These are phyloP conservation scores for Phylloscopus trochilus DNA, from an alignment of 2,113 vertebrate genomes.

Conservation along the genomic window DNA sequence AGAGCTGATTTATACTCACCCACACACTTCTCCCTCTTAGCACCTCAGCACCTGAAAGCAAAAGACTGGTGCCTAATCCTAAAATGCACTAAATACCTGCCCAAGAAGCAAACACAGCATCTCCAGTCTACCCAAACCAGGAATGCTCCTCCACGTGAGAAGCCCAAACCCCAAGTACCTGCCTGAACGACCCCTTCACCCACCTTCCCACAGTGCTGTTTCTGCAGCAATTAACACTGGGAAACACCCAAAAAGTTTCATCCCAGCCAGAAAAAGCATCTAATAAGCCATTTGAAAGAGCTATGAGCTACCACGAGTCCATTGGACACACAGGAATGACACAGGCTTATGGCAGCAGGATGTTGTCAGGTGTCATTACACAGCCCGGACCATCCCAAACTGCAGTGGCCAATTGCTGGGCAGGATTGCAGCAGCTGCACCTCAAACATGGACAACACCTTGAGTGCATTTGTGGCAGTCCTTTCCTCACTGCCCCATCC, in stretches of 20 bases:
- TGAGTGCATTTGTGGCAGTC: rapidly evolving
- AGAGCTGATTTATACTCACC: conserved; percentile 9
- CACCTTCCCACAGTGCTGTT: not conserved
- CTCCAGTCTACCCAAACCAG: not conserved
- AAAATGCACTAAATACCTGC: not conserved
- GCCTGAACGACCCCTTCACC: not conserved
- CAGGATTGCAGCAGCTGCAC: not conserved
- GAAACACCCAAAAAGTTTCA: not conserved
- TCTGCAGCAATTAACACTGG: not conserved
- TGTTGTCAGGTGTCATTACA: not conserved
- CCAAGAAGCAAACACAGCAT: not conserved
- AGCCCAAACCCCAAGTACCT: not conserved
- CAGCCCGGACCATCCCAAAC: not conserved
- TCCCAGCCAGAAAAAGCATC: not conserved
- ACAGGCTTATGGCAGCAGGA: not conserved
- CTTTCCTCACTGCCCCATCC: rapidly evolving
- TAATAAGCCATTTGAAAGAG: not conserved
- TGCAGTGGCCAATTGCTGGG: rapidly evolving
- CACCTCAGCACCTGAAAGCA: not conserved
- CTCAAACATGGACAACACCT: rapidly evolving
- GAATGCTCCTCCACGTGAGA: not conserved
- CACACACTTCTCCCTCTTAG: not conserved
- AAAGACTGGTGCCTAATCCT: not conserved
- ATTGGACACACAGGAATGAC: rapidly evolving
- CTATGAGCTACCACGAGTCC: not conserved